Conservation (phyloP, 2,113 vertebrate genomes). For the Myxocyprinus asiaticus region DNA sequence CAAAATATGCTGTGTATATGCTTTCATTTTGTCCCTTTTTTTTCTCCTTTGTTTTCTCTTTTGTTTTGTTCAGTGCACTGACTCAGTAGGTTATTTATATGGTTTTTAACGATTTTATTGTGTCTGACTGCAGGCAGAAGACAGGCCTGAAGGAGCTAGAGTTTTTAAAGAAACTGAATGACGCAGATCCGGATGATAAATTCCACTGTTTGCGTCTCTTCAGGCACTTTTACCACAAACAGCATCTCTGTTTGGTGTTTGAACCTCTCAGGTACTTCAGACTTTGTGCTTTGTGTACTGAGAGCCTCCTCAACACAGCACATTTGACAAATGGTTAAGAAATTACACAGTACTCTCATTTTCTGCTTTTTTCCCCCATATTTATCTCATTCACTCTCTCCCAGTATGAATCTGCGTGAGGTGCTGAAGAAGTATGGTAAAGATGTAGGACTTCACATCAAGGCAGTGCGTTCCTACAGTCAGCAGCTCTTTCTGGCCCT, state of each 20-base stretch:
- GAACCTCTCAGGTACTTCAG: conserved; percentile 93
- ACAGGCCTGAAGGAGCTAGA: conserved; percentile 96
- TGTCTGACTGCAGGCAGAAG: conserved; percentile 86
- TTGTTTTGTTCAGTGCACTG: not conserved
- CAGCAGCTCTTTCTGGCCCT: conserved; percentile 96
- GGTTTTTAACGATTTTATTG: not conserved
- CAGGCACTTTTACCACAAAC: conserved; percentile 97
- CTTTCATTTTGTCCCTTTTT: not conserved
- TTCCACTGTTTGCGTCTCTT: conserved; percentile 97
- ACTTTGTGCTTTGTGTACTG: no score
- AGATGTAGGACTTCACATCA: conserved; percentile 98
- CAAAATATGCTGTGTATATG: no score
- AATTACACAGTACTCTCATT: not conserved
- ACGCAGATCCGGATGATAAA: conserved; percentile 97
- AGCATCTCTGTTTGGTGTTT: conserved; percentile 95
- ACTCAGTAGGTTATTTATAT: not conserved
- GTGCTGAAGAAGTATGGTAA: conserved; percentile 98
- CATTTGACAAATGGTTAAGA: not conserved
- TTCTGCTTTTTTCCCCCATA: not conserved
- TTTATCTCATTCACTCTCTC: not conserved
- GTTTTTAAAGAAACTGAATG: conserved; percentile 97
- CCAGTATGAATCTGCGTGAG: conserved; percentile 96
- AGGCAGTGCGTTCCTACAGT: conserved; percentile 89
- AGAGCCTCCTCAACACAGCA: not conserved
- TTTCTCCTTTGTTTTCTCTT: no score